These are phyloP conservation scores for Cantharis nigra DNA, from an alignment of 2,888 invertebrate genomes.

Conservation along the genomic window DNA sequence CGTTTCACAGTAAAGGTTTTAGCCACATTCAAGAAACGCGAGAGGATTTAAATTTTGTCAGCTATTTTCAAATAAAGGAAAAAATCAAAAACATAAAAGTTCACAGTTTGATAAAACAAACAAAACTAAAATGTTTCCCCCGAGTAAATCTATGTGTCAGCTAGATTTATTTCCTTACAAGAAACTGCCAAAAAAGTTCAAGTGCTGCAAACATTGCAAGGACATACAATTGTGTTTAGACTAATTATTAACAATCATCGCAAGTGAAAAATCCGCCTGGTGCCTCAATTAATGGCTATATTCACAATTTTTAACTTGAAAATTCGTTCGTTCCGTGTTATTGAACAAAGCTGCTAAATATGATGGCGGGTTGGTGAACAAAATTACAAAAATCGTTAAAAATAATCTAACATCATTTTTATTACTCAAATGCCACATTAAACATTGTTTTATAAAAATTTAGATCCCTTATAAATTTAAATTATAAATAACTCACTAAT, in stretches of 20 bases:
- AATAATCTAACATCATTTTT: background rate
- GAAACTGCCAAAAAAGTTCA: slow-evolving; percentile 17
- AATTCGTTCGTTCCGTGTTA: background rate
- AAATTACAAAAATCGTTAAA: background rate
- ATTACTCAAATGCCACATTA: background rate
- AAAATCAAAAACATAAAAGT: slow-evolving; percentile 38
- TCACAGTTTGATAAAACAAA: slow-evolving; percentile 43
- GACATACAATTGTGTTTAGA: slow-evolving; percentile 4
- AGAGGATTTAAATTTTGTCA: slow-evolving; percentile 35
- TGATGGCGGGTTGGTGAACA: background rate
- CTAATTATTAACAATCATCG: background rate
- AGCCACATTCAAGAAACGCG: slow-evolving; percentile 13
- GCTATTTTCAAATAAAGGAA: slow-evolving; percentile 42
- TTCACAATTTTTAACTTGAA: background rate
- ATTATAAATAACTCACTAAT: background rate
- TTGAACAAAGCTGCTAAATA: background rate
- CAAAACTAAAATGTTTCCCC: slow-evolving; percentile 47
- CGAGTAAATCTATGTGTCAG: slow-evolving; percentile 34
- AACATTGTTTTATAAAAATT: background rate
- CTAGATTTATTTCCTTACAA: slow-evolving; percentile 20
- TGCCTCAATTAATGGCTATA: background rate
- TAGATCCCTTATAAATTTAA: background rate
- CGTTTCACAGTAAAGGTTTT: slow-evolving; percentile 26
- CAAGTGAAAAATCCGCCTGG: background rate
- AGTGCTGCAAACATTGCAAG: slow-evolving; percentile 15